Conservation (phyloP, 2,888 invertebrate species). For the Troides oblongomaculatus region DNA sequence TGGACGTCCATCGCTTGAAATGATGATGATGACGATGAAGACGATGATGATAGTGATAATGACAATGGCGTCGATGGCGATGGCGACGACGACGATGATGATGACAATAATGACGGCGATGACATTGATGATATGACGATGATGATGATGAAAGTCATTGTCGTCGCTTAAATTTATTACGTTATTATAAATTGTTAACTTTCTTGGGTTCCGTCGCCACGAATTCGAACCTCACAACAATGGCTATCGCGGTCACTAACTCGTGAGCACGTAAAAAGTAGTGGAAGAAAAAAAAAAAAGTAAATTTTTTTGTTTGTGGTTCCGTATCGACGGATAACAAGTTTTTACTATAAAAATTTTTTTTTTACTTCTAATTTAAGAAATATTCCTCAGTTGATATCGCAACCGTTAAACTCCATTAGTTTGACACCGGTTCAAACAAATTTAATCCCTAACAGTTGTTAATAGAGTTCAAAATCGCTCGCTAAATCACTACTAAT, state of each 20-base stretch:
- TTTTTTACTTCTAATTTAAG: slow-evolving; percentile 24
- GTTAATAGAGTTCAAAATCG: slow-evolving; percentile 3
- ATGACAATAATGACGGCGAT: too few species aligned
- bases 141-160: too few species aligned
- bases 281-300: slow-evolving; percentile 30
- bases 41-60: too few species aligned
- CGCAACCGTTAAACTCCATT: slow-evolving; percentile 5
- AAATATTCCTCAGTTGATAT: slow-evolving; percentile 17
- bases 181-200: slow-evolving; percentile 11
- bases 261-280: slow-evolving; percentile 33
- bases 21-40: too few species aligned
- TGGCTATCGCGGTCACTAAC: slow-evolving; percentile 33
- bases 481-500: neutral
- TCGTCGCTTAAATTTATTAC: slow-evolving; percentile 7
- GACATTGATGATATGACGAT: too few species aligned
- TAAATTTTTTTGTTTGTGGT: slow-evolving; percentile 33
- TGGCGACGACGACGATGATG: too few species aligned
- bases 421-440: neutral
- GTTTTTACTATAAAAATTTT: slow-evolving; percentile 15
- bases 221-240: slow-evolving; percentile 15
- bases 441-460: neutral
- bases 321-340: slow-evolving; percentile 31
- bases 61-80: too few species aligned
- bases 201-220: slow-evolving; percentile 12
- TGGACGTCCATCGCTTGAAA: too few species aligned